Evolutionary conservation across 2,113 vertebrate species (phyloP).

Genomic region (Ailuropoda melanoleuca): DNA sequence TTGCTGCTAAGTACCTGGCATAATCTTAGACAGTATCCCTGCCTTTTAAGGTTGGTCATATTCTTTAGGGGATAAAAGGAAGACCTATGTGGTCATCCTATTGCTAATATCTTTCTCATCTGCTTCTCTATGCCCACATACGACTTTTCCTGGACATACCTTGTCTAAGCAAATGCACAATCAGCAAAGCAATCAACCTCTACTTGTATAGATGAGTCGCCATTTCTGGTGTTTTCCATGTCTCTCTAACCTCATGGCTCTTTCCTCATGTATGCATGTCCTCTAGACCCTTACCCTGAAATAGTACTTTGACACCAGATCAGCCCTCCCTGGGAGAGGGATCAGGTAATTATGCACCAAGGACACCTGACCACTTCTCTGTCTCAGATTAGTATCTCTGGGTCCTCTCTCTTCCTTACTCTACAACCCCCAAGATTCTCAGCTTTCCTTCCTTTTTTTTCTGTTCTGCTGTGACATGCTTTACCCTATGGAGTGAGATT

Average conservation of each 20-base stretch:
- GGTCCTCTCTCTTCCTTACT: neutral
- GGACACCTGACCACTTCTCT: neutral
- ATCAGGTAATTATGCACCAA: neutral
- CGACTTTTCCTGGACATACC: neutral
- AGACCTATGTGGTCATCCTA: neutral
- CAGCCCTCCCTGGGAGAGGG: neutral
- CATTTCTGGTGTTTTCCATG: neutral
- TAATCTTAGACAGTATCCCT: neutral
- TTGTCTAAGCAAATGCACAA: neutral
- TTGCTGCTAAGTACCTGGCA: neutral
- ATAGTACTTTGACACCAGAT: neutral
- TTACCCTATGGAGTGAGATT: neutral
- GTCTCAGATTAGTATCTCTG: neutral
- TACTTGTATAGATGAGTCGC: neutral
- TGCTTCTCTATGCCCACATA: neutral
- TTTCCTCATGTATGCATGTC: neutral
- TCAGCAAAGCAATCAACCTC: neutral
- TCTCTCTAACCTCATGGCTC: neutral
- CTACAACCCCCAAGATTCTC: neutral
- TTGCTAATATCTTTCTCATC: neutral
- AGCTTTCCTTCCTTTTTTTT: neutral
- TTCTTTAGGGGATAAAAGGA: neutral
- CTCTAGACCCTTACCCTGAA: neutral
- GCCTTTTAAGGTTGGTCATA: neutral
- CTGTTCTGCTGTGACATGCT: neutral